Conservation (phyloP, 1,140 invertebrate genomes). For the Zaprionus capensis region DNA sequence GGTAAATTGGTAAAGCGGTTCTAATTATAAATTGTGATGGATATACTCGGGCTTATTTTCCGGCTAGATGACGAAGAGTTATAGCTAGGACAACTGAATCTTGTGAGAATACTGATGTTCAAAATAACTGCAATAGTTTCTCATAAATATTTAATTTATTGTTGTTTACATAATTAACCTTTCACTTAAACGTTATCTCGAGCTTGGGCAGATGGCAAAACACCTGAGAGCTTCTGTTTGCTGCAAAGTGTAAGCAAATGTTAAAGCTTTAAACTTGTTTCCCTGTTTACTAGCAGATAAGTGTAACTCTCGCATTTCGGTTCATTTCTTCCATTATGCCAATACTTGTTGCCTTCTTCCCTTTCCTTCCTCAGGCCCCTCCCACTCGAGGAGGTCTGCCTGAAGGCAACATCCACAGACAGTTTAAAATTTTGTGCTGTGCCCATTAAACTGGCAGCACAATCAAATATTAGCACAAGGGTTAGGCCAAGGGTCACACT, state of each 20-base stretch:
- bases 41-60: too few species aligned
- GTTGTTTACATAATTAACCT: too few species aligned
- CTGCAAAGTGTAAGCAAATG: neutral
- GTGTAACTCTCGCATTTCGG: neutral
- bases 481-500: conserved; percentile 40
- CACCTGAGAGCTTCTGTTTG: too few species aligned
- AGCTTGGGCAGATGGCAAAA: too few species aligned
- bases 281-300: neutral
- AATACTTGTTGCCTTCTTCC: conserved; percentile 5
- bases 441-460: conserved; percentile 67
- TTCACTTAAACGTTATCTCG: too few species aligned
- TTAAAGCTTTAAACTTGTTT: neutral
- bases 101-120: too few species aligned
- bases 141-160: too few species aligned
- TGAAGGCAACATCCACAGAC: conserved; percentile 6
- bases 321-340: neutral
- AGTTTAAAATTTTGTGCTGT: conserved; percentile 52
- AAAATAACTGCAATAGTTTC: too few species aligned
- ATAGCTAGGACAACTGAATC: too few species aligned
- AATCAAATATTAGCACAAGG: conserved; percentile 81
- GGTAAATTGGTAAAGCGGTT: too few species aligned
- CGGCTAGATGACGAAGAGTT: too few species aligned
- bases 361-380: neutral
- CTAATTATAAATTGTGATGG: too few species aligned
- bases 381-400: neutral